Evolutionary conservation across 2,888 invertebrate genomes (phyloP).

Genomic region (Gymnocheta viridis): DNA sequence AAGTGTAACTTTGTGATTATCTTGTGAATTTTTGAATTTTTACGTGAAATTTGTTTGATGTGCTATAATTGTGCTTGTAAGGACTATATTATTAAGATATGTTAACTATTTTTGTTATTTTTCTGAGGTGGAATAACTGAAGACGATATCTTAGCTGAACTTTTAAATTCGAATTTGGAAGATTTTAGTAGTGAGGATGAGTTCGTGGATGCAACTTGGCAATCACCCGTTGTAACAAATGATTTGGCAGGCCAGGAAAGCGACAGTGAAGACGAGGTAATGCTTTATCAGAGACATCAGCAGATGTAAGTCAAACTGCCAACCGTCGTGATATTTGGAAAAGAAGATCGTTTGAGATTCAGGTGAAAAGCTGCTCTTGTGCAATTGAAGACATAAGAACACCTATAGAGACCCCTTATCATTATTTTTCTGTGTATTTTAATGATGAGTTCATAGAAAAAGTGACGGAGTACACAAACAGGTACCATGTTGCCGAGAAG

Average conservation of each 20-base stretch:
- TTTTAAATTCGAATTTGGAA: slow-evolving; percentile 56
- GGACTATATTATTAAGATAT: slow-evolving; percentile 55
- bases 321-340: slow-evolving; percentile 56
- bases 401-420: slow-evolving; percentile 40
- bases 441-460: slow-evolving; percentile 55
- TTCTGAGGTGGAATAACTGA: slow-evolving; percentile 52
- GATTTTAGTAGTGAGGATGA: slow-evolving; percentile 60
- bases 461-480: slow-evolving; percentile 52
- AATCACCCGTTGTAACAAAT: slow-evolving; percentile 33
- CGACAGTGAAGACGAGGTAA: slow-evolving; percentile 30
- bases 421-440: slow-evolving; percentile 48
- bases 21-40: slow-evolving; percentile 23
- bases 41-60: slow-evolving; percentile 34
- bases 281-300: slow-evolving; percentile 22
- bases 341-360: too few relatives aligned
- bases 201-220: slow-evolving; percentile 50
- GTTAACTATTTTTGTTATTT: slow-evolving; percentile 31
- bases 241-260: slow-evolving; percentile 31
- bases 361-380: slow-evolving; percentile 45
- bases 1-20: slow-evolving; percentile 41
- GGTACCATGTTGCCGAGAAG: slow-evolving; percentile 52
- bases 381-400: slow-evolving; percentile 21
- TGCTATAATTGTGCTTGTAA: too few relatives aligned
- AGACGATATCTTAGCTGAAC: slow-evolving; percentile 45
- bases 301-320: slow-evolving; percentile 45